Evolutionary conservation across 2,888 invertebrate species (phyloP).

Genomic region (Axea sp.): DNA sequence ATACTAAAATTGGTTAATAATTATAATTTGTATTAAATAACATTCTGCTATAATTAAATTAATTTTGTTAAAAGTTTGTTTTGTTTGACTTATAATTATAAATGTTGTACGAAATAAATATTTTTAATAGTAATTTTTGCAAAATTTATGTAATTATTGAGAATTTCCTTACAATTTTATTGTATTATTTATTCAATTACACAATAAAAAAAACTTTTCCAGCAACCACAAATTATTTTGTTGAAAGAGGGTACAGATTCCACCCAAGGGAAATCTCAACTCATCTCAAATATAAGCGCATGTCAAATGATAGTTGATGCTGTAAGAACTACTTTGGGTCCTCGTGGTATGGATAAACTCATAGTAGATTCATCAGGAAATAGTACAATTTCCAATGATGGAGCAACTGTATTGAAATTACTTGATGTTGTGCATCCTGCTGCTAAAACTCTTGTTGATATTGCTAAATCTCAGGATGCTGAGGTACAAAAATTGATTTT

Average conservation of each 20-base stretch:
- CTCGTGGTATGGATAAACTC: slow-evolving; percentile 99
- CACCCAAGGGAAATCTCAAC: slow-evolving; percentile 96
- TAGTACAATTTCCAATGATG: slow-evolving; percentile 99
- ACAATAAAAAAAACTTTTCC: too few species aligned
- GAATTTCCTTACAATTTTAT: too few species aligned
- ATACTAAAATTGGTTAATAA: background rate
- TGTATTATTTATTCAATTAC: too few species aligned
- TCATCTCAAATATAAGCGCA: slow-evolving; percentile 98
- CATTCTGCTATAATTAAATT: background rate
- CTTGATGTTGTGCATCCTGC: slow-evolving; percentile 99
- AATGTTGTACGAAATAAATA: too few species aligned
- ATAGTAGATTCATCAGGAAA: slow-evolving; percentile 94
- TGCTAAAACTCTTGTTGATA: slow-evolving; percentile 98
- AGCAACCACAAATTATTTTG: slow-evolving; percentile 99
- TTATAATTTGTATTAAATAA: background rate
- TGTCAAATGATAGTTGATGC: slow-evolving; percentile 97
- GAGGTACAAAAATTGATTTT: too few species aligned
- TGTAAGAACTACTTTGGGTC: slow-evolving; percentile 97
- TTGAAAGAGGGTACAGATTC: slow-evolving; percentile 98
- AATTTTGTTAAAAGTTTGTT: too few species aligned
- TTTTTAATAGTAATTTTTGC: too few species aligned
- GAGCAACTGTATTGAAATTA: slow-evolving; percentile 99
- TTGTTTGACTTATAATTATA: too few species aligned
- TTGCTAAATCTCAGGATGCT: slow-evolving; percentile 99
- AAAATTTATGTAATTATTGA: too few species aligned